Evolutionary conservation across 2,888 invertebrate genomes (phyloP).

Genomic region (Cantharis rufa): DNA sequence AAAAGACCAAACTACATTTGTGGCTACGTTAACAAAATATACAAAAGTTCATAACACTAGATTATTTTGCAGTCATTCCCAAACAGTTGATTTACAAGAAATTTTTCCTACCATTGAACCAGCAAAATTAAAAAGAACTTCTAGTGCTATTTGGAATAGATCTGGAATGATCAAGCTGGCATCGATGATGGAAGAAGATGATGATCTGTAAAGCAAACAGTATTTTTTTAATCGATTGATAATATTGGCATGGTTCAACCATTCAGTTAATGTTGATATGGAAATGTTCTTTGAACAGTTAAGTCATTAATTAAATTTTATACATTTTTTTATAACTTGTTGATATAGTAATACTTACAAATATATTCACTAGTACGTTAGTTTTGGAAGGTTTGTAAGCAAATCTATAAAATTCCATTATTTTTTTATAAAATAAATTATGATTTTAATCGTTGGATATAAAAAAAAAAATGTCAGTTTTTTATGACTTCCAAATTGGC

Average conservation of each 20-base stretch:
- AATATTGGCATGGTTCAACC: neutral
- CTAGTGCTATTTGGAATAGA: constrained; percentile 76
- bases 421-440: too few species aligned
- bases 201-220: neutral
- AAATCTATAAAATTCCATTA: too few species aligned
- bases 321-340: too few species aligned
- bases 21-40: constrained; percentile 23
- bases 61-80: constrained; percentile 65
- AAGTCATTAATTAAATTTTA: too few species aligned
- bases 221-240: neutral
- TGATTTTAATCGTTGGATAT: too few species aligned
- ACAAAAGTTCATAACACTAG: constrained; percentile 55
- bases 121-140: constrained; percentile 68
- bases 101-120: constrained; percentile 72
- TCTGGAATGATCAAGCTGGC: constrained; percentile 68
- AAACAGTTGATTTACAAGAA: constrained; percentile 67
- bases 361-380: too few species aligned
- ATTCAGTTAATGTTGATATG: neutral
- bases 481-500: too few species aligned
- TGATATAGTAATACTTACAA: too few species aligned
- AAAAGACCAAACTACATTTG: constrained; percentile 39
- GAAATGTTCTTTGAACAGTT: too few species aligned
- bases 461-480: too few species aligned
- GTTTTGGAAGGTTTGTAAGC: too few species aligned
- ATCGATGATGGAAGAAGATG: constrained; percentile 35